Evolutionary conservation across 2,888 invertebrate genomes (phyloP), one percentile per base, ranked within the genome.

Genomic region (Nephrocerus scutellatus): DNA sequence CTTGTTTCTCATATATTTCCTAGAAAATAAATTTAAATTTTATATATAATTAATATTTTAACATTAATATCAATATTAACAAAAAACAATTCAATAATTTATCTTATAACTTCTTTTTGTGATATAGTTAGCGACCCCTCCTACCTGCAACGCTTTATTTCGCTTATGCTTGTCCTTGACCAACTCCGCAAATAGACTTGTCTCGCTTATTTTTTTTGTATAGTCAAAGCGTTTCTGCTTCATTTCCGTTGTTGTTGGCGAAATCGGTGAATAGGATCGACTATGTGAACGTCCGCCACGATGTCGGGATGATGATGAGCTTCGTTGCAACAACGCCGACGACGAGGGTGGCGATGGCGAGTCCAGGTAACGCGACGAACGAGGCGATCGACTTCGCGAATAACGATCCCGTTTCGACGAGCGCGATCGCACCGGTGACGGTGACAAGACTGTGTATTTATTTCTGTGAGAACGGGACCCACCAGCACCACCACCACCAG

Each of bases 121-220:
- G 23, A 36, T 30, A 30, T 14, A 16, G 15, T 16, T n/a, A 6
- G 16, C 8, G 10, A n/a, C 12, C n/a, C 10, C 3, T 22, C 33
- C 47, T 50, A 59, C 62, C 48, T 71, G 74, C 42, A 76, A 65
- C 36, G 85, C 87, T 63, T 85, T 74, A 41, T 84, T 84, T 7
- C 87, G 74, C 72, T 84, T 85, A 51, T 85, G 84, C 51, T 82
- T 79, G 58, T 86, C 85, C 59, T 89, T 89, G 10, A 90, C 86
- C 44, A 91, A 73, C 67, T 90, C 88, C 0, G 90, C 90, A 62
- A 91, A 91, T 9, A 91, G 73, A 61, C 89, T 89, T 7, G 90
- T 90, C 54, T 88, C 87, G 36, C 83, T 84, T 59, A 90, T 87
- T 63, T 89, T 90, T 55, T 85, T 82, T 49, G 81, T 79, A 47